phyloP scores from a whole-genome alignment of 1,140 invertebrate species.

The Nephotettix cincticeps region DNA sequence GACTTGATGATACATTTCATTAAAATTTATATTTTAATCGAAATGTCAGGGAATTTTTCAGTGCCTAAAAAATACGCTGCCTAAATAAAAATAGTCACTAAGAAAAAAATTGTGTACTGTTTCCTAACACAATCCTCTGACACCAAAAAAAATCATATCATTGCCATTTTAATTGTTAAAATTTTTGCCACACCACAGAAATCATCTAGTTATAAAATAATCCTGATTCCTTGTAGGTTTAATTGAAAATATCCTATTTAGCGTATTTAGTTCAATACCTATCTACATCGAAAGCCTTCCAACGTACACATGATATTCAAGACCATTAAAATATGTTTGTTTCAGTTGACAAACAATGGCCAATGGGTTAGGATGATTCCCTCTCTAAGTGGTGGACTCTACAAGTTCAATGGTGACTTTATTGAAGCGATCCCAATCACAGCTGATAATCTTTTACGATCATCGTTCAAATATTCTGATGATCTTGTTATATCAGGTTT shows the following conservation, averaged over 20 bases:
- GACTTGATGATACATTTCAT: constrained; percentile 17
- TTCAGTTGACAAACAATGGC: constrained; percentile 80
- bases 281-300: neutral
- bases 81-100: no score
- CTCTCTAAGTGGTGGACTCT: constrained; percentile 85
- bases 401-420: constrained; percentile 85
- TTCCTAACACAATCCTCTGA: no score
- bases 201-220: neutral
- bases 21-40: no score
- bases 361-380: constrained; percentile 86
- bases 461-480: constrained; percentile 81
- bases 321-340: constrained; percentile 33
- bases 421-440: constrained; percentile 84
- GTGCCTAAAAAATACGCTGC: no score
- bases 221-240: neutral
- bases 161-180: no score
- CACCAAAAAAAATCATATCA: no score
- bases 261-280: neutral
- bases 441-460: constrained; percentile 78
- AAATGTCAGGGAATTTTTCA: no score
- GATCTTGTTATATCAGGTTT: constrained; percentile 86
- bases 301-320: neutral
- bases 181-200: no score
- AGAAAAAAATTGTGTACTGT: no score
- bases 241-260: neutral